phyloP scores from a whole-genome alignment of 2,888 invertebrate genomes.

The Coelinius sp. region DNA sequence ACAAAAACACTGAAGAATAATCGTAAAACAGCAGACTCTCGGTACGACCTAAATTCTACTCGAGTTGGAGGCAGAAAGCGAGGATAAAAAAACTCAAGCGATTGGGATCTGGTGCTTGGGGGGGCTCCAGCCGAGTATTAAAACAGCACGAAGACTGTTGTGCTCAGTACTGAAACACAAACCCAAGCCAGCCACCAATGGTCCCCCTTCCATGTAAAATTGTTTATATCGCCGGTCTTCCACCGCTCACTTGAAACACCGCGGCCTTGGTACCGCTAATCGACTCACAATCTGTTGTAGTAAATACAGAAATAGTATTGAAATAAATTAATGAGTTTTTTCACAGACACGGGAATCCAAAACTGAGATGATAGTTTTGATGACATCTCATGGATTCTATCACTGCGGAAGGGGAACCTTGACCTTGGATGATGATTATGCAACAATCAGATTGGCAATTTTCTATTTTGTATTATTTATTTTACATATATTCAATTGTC shows the following conservation, averaged over 20 bases:
- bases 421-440: no score
- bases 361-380: background rate
- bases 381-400: no score
- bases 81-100: background rate
- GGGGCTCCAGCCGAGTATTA: background rate
- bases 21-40: background rate
- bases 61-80: background rate
- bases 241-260: constrained; percentile 4
- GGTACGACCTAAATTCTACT: background rate
- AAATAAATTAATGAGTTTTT: no score
- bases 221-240: constrained; percentile 5
- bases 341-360: background rate
- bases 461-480: no score
- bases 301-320: background rate
- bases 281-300: background rate
- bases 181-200: background rate
- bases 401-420: background rate
- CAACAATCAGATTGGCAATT: no score
- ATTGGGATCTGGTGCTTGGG: background rate
- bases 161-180: background rate
- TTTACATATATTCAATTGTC: no score
- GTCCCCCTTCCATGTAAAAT: background rate
- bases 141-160: background rate
- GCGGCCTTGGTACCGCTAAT: constrained; percentile 22
- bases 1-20: background rate